phyloP scores from a whole-genome alignment of 2,113 vertebrate species.

The Martes martes region DNA sequence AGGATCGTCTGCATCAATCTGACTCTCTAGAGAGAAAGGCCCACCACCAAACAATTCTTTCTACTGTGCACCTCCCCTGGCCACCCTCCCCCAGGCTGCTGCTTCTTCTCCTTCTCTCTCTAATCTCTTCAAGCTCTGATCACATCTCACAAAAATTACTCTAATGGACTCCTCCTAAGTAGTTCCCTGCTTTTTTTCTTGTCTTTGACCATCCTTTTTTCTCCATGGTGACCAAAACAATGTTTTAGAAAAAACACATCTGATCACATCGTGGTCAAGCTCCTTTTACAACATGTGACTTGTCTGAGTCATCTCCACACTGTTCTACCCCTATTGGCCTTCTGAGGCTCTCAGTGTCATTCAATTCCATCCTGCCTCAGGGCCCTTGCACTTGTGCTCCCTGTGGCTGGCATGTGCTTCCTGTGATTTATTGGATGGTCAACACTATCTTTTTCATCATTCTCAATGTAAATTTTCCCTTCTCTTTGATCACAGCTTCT shows the following conservation, averaged over 20 bases:
- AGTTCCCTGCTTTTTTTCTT: not conserved
- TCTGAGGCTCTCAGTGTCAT: not conserved
- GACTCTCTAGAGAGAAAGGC: not conserved
- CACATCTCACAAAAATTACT: not conserved
- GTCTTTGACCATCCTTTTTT: not conserved
- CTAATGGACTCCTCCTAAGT: not conserved
- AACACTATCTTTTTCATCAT: not conserved
- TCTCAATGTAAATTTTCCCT: not conserved
- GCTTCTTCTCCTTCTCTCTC: not conserved
- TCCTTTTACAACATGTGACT: not conserved
- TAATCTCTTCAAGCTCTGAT: no score
- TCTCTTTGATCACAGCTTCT: not conserved
- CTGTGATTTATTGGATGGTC: not conserved
- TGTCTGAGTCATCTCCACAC: not conserved
- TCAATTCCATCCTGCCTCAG: not conserved
- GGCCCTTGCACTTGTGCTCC: not conserved
- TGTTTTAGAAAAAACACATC: not conserved
- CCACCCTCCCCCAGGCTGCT: no score
- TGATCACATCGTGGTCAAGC: no score
- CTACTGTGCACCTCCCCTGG: accelerated
- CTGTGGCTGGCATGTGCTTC: not conserved
- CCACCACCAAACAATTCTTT: not conserved
- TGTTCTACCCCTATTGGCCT: no score
- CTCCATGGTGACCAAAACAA: not conserved
- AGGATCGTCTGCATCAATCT: not conserved